Evolutionary conservation across 2,888 invertebrate species (phyloP).

Genomic region (Apotomis turbidana): DNA sequence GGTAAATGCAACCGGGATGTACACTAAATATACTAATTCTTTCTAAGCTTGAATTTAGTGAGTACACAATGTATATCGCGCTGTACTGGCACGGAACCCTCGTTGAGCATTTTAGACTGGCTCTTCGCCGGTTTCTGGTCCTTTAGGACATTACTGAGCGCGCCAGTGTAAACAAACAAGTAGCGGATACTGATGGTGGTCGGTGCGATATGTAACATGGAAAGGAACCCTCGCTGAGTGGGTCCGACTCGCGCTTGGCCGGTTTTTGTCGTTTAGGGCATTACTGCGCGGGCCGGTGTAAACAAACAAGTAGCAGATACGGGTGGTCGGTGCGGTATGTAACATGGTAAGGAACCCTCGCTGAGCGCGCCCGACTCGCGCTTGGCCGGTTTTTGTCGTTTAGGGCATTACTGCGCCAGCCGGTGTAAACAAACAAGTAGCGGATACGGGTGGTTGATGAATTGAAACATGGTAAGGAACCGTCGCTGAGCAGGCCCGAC

Average conservation of each 20-base stretch:
- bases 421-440: slow-evolving; percentile 69
- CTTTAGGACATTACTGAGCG: slow-evolving; percentile 5
- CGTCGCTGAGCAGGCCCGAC: too few species aligned
- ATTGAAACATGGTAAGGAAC: slow-evolving; percentile 53
- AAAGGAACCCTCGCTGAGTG: too few species aligned
- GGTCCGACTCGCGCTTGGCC: too few species aligned
- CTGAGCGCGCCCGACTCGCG: too few species aligned
- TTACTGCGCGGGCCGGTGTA: slow-evolving; percentile 52
- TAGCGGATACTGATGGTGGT: slow-evolving; percentile 74
- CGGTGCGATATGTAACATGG: slow-evolving; percentile 65
- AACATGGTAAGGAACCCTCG: too few species aligned
- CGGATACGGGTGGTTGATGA: slow-evolving; percentile 76
- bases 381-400: neutral
- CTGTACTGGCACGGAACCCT: too few species aligned
- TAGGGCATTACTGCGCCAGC: slow-evolving; percentile 6
- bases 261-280: slow-evolving; percentile 21
- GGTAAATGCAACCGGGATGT: too few species aligned
- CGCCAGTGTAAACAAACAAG: slow-evolving; percentile 66
- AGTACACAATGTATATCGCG: too few species aligned
- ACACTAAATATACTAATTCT: too few species aligned
- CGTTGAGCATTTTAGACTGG: too few species aligned
- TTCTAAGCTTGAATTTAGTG: too few species aligned
- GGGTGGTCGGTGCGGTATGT: slow-evolving; percentile 77
- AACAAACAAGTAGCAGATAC: slow-evolving; percentile 70
- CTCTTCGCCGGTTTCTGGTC: neutral